phyloP scores from a whole-genome alignment of 2,888 invertebrate species.

The Dorcus hopei region DNA sequence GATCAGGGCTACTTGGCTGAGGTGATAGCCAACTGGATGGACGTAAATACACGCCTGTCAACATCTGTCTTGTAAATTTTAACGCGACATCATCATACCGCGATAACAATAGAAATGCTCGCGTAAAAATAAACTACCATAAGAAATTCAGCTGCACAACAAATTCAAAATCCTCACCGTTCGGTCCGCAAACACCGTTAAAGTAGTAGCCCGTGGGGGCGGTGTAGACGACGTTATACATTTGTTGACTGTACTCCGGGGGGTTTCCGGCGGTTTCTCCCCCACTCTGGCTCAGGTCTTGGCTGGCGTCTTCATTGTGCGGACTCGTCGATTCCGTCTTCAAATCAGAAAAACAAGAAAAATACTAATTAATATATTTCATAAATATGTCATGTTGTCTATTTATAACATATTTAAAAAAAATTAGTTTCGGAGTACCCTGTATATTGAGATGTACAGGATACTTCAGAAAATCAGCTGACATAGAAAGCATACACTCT shows the following conservation, averaged over 20 bases:
- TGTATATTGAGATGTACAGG: no score
- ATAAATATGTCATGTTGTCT: not conserved
- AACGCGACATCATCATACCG: no score
- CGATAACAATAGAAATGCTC: no score
- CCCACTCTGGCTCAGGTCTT: constrained; percentile 39
- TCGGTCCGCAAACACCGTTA: constrained; percentile 32
- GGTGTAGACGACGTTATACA: constrained; percentile 40
- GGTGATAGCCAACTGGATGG: no score
- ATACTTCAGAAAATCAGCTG: no score
- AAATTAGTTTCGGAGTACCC: not conserved
- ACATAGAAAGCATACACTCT: no score
- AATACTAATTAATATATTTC: not conserved
- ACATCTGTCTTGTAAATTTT: no score
- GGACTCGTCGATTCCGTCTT: constrained; percentile 49
- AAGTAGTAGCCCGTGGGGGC: constrained; percentile 42
- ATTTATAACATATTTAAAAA: not conserved
- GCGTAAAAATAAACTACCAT: no score
- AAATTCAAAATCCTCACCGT: constrained; percentile 27
- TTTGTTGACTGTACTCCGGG: constrained; percentile 38
- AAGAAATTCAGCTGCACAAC: no score
- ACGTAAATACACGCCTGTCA: no score
- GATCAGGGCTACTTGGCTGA: no score
- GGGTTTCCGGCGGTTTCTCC: constrained; percentile 34
- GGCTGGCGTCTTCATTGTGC: constrained; percentile 45
- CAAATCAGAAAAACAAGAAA: constrained; percentile 6